Evolutionary conservation across 2,797 vertebrate genomes (phyloP), one percentile per base, ranked within the genome.

Genomic region (Lithobates sylvaticus): DNA sequence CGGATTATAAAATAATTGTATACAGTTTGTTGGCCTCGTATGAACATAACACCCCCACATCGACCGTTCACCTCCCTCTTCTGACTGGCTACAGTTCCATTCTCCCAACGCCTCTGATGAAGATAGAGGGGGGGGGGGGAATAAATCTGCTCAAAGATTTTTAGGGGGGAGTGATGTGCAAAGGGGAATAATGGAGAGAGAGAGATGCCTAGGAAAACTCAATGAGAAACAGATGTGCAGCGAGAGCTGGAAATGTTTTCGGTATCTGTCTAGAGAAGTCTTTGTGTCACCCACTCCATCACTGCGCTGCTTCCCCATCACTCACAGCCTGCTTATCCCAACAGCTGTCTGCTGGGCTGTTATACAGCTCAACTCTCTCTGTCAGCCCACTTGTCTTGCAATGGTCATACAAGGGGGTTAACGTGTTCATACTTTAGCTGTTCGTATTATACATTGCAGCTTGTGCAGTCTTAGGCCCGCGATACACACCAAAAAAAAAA

Each of bases 221-320:
- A 86, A 86, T 68, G 81, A 71, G 34, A 86, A 86, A 86, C 85
- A 86, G 85, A 86, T 86, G 85, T 86, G 58, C 16, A 27, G 68
- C 64, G 69, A 86, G 75, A 79, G 69, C 42, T 73, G n/a, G 76
- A 73, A 83, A 71, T 86, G 78, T 86, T 86, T 86, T 67, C 79
- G 34, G 27, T 87, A 44, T 87, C 70, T 83, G 85, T 87, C 85
- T 74, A 69, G 47, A 86, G 79, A 64, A 81, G 85, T 81, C 79
- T 47, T 42, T 83, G 69, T 78, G 80, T 83, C 85, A 87, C 81
- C 85, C 76, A 87, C 81, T 87, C 81, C 68, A 83, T 86, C 85
- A 86, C 23, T n/a, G 32, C n/a, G 69, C 68, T 36, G 85, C 80
- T 71, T 78, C 34, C 76, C 75, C 81, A 83, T 83, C 75, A 87